These are phyloP conservation scores for Lutjanus campechanus DNA, from an alignment of 2,797 vertebrate species.

Conservation along the genomic window DNA sequence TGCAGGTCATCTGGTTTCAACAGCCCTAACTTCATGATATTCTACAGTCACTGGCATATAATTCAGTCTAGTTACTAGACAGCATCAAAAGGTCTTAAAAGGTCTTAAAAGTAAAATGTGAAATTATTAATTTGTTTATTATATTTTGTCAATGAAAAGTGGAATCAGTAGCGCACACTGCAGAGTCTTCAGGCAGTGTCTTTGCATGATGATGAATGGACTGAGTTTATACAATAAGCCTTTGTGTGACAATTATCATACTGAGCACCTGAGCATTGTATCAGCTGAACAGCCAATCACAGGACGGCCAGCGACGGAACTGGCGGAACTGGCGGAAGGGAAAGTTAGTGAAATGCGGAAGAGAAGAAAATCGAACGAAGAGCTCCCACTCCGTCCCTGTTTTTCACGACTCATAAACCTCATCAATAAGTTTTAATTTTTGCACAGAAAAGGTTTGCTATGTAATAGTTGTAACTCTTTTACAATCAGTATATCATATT, in stretches of 20 bases:
- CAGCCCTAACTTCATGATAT: neutral
- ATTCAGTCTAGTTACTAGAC: neutral
- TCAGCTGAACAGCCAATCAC: slow-evolving; percentile 58
- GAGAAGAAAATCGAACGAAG: neutral
- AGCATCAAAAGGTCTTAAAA: neutral
- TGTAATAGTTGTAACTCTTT: neutral
- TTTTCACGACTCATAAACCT: slow-evolving; percentile 5
- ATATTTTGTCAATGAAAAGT: neutral
- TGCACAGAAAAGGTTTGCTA: too few relatives aligned
- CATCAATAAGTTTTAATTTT: neutral
- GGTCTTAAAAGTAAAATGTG: neutral
- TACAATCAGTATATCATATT: neutral
- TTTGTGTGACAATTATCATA: neutral
- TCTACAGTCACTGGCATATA: neutral
- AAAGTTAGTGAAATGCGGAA: slow-evolving; percentile 75
- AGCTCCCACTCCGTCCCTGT: slow-evolving; percentile 48
- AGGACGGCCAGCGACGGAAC: neutral
- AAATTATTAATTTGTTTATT: neutral
- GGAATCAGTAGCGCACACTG: neutral
- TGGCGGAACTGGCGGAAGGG: slow-evolving; percentile 61
- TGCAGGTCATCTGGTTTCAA: neutral
- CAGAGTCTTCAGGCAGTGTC: neutral
- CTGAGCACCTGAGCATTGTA: slow-evolving; percentile 18
- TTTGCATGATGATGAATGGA: neutral
- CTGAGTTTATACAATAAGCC: neutral